Evolutionary conservation across 2,888 invertebrate species (phyloP).

Genomic region (Liposcelis brunnea): DNA sequence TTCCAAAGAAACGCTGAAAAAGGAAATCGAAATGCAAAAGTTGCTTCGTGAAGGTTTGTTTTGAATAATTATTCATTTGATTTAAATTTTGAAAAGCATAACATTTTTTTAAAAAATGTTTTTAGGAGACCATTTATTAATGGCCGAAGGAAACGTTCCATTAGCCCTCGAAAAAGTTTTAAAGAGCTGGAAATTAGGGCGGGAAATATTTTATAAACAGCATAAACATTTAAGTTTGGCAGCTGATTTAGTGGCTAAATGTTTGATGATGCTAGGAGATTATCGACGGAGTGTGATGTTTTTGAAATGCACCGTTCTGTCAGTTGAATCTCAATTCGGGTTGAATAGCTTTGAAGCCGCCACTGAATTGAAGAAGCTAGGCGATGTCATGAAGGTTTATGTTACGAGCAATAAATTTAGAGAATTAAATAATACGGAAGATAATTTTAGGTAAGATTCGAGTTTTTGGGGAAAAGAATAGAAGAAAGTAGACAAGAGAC

Average conservation of each 20-base stretch:
- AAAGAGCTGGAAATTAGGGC: constrained; percentile 17
- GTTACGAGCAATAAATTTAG: too few species aligned
- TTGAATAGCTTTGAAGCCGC: constrained; percentile 44
- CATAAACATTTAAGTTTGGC: constrained; percentile 31
- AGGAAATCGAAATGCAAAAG: too few species aligned
- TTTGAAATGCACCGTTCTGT: constrained; percentile 37
- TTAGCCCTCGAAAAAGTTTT: constrained; percentile 29
- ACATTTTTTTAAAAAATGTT: not conserved
- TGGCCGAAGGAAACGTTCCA: constrained; percentile 16
- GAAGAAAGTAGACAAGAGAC: too few species aligned
- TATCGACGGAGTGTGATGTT: constrained; percentile 25
- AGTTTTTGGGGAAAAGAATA: too few species aligned
- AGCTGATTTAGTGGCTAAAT: constrained; percentile 24
- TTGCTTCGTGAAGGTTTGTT: too few species aligned
- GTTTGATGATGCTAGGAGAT: constrained; percentile 22
- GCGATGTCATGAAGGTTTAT: constrained; percentile 28
- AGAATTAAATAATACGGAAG: too few species aligned
- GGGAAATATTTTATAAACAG: constrained; percentile 31
- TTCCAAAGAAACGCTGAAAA: too few species aligned
- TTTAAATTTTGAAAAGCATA: constrained; percentile 6
- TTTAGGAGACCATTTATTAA: not conserved
- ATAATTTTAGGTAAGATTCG: too few species aligned
- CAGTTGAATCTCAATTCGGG: constrained; percentile 42
- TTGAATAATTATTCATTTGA: not conserved
- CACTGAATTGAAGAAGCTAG: constrained; percentile 43